phyloP scores from a whole-genome alignment of 2,797 vertebrate genomes.

The Ceyx erithaca region DNA sequence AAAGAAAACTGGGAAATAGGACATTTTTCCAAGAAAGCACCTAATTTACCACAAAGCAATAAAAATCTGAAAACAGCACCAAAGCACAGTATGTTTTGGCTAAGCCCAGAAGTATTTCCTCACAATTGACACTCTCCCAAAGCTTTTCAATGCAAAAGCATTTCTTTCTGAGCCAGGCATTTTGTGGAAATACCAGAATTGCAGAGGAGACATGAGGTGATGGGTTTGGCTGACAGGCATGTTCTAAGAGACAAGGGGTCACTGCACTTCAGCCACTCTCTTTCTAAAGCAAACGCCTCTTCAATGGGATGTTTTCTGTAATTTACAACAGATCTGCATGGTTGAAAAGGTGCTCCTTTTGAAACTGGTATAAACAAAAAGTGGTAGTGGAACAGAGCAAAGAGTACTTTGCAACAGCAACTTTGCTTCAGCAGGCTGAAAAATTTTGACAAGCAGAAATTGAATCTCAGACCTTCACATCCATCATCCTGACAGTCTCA shows the following conservation, averaged over 20 bases:
- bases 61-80: background rate
- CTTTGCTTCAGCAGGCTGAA: background rate
- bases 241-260: background rate
- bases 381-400: background rate
- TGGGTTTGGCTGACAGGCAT: background rate
- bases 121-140: background rate
- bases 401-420: background rate
- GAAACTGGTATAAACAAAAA: background rate
- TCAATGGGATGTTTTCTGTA: background rate
- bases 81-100: background rate
- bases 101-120: slow-evolving; percentile 4
- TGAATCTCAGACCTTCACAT: background rate
- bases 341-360: background rate
- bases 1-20: background rate
- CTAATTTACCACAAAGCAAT: background rate
- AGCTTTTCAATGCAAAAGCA: background rate
- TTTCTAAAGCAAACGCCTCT: background rate
- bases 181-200: background rate
- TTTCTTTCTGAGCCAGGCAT: background rate
- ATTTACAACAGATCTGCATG: background rate
- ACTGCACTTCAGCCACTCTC: background rate
- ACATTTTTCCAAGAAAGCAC: background rate
- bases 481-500: background rate
- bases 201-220: background rate
- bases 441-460: background rate